Base-by-base conservation (phyloP, 1,140 invertebrate genomes). In the Ceratina australensis region DNA sequence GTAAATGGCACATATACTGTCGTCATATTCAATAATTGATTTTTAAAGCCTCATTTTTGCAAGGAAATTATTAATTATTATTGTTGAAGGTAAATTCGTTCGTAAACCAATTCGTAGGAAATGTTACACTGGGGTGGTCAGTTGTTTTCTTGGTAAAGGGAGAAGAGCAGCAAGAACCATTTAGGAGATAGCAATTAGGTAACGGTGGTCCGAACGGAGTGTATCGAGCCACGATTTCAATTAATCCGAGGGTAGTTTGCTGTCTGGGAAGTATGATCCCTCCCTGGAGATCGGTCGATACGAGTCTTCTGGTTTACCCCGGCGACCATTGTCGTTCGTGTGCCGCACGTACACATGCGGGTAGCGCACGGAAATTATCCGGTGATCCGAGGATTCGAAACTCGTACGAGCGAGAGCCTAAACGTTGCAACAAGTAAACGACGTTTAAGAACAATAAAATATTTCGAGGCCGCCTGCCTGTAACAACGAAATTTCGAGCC, bases 301-400 rank as follows among this genome's bases (percentile, higher is more conserved):
- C 42, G 22, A n/a, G 66, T 63, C n/a, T 56, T 42, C 47, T 65
- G 22, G 20, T 65, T 80, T 78, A 60, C 68, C 47, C 66, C 72
- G 66, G 26, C 54, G 47, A 33, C 60, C 74, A 64, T 54, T 78
- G n/a, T 54, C 47, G 28, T 64, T 50, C 49, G 54, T 52, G 28
- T 75, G 78, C 13, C 16, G 65, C 73, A 28, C 22, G 73, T 60
- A 49, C 8, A 54, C 16, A 54, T 4, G 47, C 16, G 33, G 52
- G 16, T 57, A 60, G 59, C 49, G 22, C 42, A 5, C 0, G 22
- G 1, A 57, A 52, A 76, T 76, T 69, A 76, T 10, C 33, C 33
- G 10, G 5, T 42, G 33, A 42, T 52, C 18, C 50, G 50, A 16
- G 12, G 18, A 5, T 42, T 26, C 20, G 15, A 3, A 15, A 7